Percentiles rank a stretch among this genome's conserved stretches.
phyloP scores from a whole-genome alignment of 2,113 vertebrate species.

The Scatophagus argus region DNA sequence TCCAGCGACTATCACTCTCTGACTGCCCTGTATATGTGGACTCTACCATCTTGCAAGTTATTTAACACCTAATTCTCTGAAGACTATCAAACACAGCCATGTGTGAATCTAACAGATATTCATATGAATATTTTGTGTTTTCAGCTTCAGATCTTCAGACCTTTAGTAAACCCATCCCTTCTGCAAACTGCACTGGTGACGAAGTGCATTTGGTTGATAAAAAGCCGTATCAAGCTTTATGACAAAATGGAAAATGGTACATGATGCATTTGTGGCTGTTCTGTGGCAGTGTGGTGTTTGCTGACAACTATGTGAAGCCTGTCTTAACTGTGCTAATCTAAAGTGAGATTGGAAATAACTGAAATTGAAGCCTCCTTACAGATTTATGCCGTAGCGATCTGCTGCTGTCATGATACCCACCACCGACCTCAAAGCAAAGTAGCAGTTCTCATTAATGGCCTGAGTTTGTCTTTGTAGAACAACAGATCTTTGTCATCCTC shows the following conservation, averaged over 20 bases:
- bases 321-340: conserved; percentile 18
- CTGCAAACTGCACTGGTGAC: neutral
- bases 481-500: conserved; percentile 65
- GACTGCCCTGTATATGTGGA: neutral
- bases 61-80: neutral
- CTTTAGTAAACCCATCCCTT: neutral
- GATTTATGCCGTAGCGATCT: neutral
- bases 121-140: neutral
- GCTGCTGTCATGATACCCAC: neutral
- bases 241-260: conserved; percentile 11
- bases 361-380: neutral
- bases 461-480: conserved; percentile 18
- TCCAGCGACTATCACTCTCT: too few relatives aligned
- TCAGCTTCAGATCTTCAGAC: too few relatives aligned
- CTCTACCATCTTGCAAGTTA: neutral
- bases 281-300: conserved; percentile 1
- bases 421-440: neutral
- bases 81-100: neutral
- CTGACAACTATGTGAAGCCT: neutral
- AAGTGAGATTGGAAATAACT: neutral
- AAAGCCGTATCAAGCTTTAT: conserved; percentile 1
- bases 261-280: conserved; percentile 47
- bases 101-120: neutral
- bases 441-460: conserved; percentile 28
- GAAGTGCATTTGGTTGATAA: neutral